Evolutionary conservation across 2,113 vertebrate species (phyloP).

Genomic region (Dromiciops gliroides): DNA sequence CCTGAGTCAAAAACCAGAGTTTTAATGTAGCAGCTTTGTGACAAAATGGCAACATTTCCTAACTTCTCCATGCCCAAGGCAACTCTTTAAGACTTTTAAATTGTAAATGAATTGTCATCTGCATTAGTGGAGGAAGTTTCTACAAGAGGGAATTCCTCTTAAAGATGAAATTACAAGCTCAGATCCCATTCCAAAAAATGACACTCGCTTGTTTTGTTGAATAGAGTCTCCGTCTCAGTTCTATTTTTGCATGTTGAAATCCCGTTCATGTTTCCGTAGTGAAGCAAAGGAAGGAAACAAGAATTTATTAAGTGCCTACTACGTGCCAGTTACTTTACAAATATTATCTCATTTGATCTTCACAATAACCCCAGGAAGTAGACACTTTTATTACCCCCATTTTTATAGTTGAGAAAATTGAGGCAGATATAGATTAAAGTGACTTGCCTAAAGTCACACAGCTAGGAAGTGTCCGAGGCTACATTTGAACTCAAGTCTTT

Average conservation of each 20-base stretch:
- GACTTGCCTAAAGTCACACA: neutral
- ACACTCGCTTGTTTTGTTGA: neutral
- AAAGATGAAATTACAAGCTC: neutral
- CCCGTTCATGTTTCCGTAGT: neutral
- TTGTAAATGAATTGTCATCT: neutral
- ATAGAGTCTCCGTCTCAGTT: neutral
- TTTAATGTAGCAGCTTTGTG: neutral
- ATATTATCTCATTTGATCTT: neutral
- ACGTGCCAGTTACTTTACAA: neutral
- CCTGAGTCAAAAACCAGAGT: neutral
- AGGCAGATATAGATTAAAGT: neutral
- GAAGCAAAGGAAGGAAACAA: neutral
- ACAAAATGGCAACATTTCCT: neutral
- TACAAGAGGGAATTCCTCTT: neutral
- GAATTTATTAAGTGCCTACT: neutral
- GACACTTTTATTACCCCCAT: neutral
- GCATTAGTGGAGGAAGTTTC: neutral
- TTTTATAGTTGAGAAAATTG: neutral
- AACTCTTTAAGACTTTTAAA: neutral
- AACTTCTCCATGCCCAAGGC: neutral
- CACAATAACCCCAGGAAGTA: neutral
- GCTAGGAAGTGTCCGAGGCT: neutral
- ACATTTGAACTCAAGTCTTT: neutral
- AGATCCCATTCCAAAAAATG: neutral
- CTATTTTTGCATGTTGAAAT: neutral